These are phyloP conservation scores for Hemithea aestivaria DNA, from an alignment of 2,888 invertebrate species.

Conservation along the genomic window DNA sequence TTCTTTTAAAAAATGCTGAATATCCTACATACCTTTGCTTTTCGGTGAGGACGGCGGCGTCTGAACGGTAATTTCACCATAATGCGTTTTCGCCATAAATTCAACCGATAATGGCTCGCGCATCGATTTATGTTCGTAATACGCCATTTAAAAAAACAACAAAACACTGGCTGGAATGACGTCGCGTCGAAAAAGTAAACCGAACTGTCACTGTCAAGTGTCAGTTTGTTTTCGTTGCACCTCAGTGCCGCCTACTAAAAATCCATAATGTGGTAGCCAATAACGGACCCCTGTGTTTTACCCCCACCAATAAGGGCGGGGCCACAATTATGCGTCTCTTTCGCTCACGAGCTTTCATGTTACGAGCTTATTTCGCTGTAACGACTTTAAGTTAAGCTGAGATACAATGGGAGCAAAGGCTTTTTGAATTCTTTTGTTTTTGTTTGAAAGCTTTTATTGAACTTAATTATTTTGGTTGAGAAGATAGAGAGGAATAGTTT, in stretches of 20 bases:
- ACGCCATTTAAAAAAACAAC: constrained; percentile 39
- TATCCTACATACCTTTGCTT: constrained; percentile 62
- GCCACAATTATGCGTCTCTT: constrained; percentile 57
- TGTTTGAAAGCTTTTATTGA: not conserved
- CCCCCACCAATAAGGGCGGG: constrained; percentile 70
- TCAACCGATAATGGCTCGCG: constrained; percentile 48
- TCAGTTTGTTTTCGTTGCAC: constrained; percentile 49
- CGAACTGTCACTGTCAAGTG: constrained; percentile 54
- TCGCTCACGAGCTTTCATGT: constrained; percentile 56
- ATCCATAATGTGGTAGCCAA: constrained; percentile 71
- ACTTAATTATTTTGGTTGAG: not conserved
- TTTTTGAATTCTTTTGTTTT: constrained; percentile 6
- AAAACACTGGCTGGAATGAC: constrained; percentile 25
- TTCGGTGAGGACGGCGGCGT: constrained; percentile 64
- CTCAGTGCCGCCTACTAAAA: constrained; percentile 57
- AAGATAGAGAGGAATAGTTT: too few relatives aligned
- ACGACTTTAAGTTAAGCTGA: constrained; percentile 39
- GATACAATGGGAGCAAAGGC: constrained; percentile 32
- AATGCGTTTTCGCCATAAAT: constrained; percentile 43
- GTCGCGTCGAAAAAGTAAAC: constrained; percentile 45
- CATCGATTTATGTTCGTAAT: constrained; percentile 40
- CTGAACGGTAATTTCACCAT: constrained; percentile 33
- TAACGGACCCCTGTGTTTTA: constrained; percentile 50
- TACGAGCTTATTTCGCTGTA: constrained; percentile 46
- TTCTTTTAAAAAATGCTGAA: too few relatives aligned